Evolutionary conservation across 2,888 invertebrate species (phyloP).

Genomic region (Meliscaeva auricollis): DNA sequence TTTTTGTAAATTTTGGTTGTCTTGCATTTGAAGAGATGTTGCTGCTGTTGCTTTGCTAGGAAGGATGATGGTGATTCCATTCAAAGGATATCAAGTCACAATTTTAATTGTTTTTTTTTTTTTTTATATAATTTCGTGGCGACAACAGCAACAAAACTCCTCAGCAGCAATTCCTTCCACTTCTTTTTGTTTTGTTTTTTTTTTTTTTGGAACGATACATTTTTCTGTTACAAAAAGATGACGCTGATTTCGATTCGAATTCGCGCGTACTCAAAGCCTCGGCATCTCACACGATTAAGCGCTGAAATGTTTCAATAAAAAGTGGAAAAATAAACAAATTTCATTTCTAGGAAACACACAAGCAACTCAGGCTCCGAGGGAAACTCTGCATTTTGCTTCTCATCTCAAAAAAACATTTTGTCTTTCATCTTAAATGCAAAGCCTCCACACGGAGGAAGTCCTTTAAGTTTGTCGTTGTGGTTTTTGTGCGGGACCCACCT

Average conservation of each 20-base stretch:
- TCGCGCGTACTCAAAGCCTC: conserved; percentile 30
- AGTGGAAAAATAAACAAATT: conserved; percentile 69
- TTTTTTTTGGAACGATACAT: conserved; percentile 70
- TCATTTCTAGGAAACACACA: conserved; percentile 34
- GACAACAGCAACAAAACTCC: conserved; percentile 36
- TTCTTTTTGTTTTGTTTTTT: no score
- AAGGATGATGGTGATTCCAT: no score
- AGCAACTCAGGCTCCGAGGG: conserved; percentile 37
- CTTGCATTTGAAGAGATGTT: conserved; percentile 7
- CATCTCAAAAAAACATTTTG: no score
- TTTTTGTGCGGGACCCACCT: conserved; percentile 63
- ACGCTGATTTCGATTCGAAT: conserved; percentile 35
- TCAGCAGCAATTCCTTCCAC: conserved; percentile 16
- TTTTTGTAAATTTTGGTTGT: conserved; percentile 21
- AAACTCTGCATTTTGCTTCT: conserved; percentile 63
- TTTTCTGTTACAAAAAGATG: conserved; percentile 57
- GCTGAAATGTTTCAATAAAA: conserved; percentile 68
- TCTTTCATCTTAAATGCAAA: conserved; percentile 54
- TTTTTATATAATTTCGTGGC: no score
- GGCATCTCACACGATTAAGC: conserved; percentile 51
- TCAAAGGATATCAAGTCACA: no score
- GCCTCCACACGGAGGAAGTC: conserved; percentile 33
- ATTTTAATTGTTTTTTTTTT: no score
- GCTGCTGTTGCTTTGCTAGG: not conserved
- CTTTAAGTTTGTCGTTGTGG: conserved; percentile 37